These are phyloP conservation scores for Platysteira castanea DNA, from an alignment of 2,113 vertebrate species.

Conservation along the genomic window DNA sequence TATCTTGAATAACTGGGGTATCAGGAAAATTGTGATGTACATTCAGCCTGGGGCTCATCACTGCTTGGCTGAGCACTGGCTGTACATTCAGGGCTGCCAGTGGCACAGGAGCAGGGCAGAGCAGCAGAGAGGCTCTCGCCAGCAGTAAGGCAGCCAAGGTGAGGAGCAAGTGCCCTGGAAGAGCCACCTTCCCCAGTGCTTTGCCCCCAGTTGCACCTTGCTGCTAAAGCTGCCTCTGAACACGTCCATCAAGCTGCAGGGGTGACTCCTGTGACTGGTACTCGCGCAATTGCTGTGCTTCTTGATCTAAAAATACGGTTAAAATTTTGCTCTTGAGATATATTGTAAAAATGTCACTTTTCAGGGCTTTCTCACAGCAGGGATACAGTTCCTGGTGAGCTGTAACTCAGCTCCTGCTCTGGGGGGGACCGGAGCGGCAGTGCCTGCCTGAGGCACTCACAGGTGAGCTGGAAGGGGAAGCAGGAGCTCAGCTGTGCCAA, in stretches of 20 bases:
- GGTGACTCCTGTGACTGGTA: neutral
- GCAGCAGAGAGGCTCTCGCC: neutral
- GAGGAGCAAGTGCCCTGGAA: neutral
- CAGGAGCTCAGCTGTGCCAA: neutral
- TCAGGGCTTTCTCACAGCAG: neutral
- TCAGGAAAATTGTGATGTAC: neutral
- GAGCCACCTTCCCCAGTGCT: rapidly evolving
- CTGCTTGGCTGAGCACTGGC: neutral
- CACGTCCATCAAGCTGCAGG: neutral
- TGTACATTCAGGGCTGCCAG: neutral
- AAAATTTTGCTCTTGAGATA: neutral
- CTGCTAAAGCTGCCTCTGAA: neutral
- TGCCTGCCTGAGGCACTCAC: neutral
- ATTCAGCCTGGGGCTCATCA: neutral
- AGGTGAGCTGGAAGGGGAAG: conserved; percentile 21
- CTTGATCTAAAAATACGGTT: neutral
- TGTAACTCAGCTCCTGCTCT: neutral
- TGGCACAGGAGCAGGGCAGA: rapidly evolving
- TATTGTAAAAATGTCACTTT: neutral
- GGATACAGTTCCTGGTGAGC: neutral
- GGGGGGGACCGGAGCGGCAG: rapidly evolving
- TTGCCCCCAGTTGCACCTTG: neutral
- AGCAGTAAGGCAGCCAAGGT: neutral
- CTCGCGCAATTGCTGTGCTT: rapidly evolving
- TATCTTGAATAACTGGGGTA: neutral